phyloP scores from a whole-genome alignment of 2,113 vertebrate species.

The Strigops habroptila region DNA sequence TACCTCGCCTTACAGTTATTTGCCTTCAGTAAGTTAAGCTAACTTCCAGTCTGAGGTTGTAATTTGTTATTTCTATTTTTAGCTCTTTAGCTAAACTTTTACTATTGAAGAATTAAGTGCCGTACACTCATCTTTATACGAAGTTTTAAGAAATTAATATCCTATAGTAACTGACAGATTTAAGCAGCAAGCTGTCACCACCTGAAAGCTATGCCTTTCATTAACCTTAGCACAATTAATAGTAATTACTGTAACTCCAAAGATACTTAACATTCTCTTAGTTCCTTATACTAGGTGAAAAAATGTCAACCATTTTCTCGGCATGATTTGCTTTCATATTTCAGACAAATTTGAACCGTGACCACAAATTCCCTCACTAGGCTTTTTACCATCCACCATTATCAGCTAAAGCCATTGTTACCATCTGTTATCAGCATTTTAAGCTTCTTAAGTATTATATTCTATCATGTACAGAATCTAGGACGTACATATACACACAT shows the following conservation, averaged over 20 bases:
- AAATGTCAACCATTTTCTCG: neutral
- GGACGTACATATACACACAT: fast-evolving
- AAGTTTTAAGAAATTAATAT: neutral
- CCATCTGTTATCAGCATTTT: neutral
- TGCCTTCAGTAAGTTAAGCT: neutral
- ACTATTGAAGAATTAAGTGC: neutral
- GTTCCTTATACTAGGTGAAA: neutral
- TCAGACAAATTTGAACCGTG: neutral
- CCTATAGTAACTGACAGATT: neutral
- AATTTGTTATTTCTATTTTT: neutral
- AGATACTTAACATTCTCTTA: neutral
- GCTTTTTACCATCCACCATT: neutral
- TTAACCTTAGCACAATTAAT: neutral
- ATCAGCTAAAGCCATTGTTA: neutral
- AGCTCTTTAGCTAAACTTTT: neutral
- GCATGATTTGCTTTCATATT: neutral
- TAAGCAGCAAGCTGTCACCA: neutral
- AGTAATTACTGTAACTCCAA: neutral
- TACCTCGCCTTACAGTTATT: neutral
- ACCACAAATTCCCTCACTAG: neutral
- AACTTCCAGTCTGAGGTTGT: neutral
- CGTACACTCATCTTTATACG: neutral
- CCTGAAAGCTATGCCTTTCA: neutral
- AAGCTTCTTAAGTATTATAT: neutral
- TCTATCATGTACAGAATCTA: neutral